phyloP scores from a whole-genome alignment of 2,113 vertebrate species.

The Sula dactylatra region DNA sequence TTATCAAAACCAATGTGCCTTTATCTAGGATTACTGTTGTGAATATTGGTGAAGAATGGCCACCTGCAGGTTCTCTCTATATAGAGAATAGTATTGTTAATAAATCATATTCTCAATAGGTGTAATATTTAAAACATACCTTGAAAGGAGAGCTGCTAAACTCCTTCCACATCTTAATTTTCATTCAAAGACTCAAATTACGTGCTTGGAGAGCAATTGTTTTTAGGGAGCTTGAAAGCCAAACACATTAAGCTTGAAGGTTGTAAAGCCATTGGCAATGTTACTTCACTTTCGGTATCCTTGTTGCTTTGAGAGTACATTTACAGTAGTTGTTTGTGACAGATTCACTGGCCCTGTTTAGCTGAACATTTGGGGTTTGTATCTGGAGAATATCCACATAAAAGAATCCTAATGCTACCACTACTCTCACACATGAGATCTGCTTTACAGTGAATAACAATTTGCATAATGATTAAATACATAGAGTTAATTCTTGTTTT shows the following conservation, averaged over 20 bases:
- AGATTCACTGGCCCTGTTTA: background rate
- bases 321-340: background rate
- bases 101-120: background rate
- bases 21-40: background rate
- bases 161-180: background rate
- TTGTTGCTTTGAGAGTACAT: background rate
- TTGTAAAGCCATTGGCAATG: conserved; percentile 11
- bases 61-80: background rate
- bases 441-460: background rate
- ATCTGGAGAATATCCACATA: background rate
- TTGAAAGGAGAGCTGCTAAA: background rate
- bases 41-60: background rate
- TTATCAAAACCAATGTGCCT: background rate
- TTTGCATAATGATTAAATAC: background rate
- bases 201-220: background rate
- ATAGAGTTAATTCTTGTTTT: background rate
- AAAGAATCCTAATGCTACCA: background rate
- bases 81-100: background rate
- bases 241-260: conserved; percentile 5
- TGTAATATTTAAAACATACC: background rate
- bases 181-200: background rate
- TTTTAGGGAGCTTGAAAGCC: background rate
- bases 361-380: background rate
- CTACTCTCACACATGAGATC: background rate
- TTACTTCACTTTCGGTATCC: background rate